phyloP scores from a whole-genome alignment of 2,113 vertebrate genomes.

The Nerophis ophidion region DNA sequence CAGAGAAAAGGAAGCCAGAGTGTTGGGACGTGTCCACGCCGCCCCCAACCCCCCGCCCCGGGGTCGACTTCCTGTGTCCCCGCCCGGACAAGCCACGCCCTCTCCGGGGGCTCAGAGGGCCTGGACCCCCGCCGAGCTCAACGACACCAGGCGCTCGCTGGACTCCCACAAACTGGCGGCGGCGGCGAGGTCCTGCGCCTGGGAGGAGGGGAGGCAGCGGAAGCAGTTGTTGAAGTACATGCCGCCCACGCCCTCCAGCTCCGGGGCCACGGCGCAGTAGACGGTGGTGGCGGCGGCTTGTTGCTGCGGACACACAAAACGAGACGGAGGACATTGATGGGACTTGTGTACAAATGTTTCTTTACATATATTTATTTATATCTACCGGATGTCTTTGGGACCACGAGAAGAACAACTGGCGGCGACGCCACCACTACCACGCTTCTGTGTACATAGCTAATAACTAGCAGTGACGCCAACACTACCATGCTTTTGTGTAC shows the following conservation, averaged over 20 bases:
- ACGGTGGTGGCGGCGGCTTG: slow-evolving; percentile 88
- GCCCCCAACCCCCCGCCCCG: too few relatives aligned
- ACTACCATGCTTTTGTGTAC: too few relatives aligned
- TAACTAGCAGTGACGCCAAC: too few relatives aligned
- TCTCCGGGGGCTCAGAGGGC: slow-evolving; percentile 56
- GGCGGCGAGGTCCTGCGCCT: slow-evolving; percentile 76
- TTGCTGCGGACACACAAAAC: slow-evolving; percentile 76
- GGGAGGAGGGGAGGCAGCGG: slow-evolving; percentile 81
- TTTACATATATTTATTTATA: slow-evolving; percentile 72
- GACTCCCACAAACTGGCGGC: slow-evolving; percentile 87
- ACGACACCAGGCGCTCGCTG: slow-evolving; percentile 83
- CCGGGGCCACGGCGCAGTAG: slow-evolving; percentile 83
- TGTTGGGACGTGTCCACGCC: too few relatives aligned
- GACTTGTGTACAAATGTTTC: slow-evolving; percentile 64
- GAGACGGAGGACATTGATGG: slow-evolving; percentile 26
- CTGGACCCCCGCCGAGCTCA: slow-evolving; percentile 69
- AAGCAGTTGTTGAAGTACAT: slow-evolving; percentile 99
- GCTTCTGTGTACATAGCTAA: too few relatives aligned
- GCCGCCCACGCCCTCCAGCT: slow-evolving; percentile 89
- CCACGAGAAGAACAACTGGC: slow-evolving; percentile 24
- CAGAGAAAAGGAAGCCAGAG: slow-evolving; percentile 5
- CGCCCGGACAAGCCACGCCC: slow-evolving; percentile 20
- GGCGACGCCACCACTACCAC: too few relatives aligned
- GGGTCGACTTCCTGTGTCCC: slow-evolving; percentile 7
- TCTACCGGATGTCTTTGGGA: slow-evolving; percentile 48